Percentiles rank a stretch among this genome's conserved stretches.
Conservation (phyloP, 2,888 invertebrate genomes). For the Sarcophaga subvicina region DNA sequence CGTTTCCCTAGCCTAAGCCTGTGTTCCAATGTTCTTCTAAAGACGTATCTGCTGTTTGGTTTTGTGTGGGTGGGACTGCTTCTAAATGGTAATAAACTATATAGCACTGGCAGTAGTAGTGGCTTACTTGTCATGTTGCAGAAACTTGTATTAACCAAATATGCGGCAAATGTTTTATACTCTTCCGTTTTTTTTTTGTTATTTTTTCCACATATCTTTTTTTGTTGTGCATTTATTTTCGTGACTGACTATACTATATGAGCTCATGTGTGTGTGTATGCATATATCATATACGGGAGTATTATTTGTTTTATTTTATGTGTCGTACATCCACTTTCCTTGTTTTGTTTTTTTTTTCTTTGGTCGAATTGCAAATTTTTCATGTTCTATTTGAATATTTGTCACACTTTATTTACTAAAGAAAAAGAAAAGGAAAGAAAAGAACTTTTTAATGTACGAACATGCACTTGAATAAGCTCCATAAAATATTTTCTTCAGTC, state of each 20-base stretch:
- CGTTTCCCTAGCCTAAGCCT: background rate
- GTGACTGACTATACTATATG: background rate
- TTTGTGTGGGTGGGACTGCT: conserved; percentile 32
- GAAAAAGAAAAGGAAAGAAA: background rate
- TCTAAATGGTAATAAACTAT: conserved; percentile 63
- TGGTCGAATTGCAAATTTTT: conserved; percentile 49
- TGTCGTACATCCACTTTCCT: conserved; percentile 8
- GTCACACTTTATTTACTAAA: conserved; percentile 44
- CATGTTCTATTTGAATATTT: conserved; percentile 64
- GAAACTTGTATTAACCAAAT: conserved; percentile 65
- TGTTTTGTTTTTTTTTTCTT: conserved; percentile 26
- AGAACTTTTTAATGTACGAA: background rate
- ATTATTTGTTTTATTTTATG: conserved; percentile 25
- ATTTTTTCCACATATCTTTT: background rate
- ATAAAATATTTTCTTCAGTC: conserved; percentile 12
- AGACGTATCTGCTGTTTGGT: background rate
- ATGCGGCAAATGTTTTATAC: conserved; percentile 66
- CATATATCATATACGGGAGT: background rate
- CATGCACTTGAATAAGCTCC: background rate
- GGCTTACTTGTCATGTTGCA: conserved; percentile 67
- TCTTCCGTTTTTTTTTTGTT: background rate
- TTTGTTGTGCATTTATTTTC: background rate
- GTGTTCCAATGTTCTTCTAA: conserved; percentile 9
- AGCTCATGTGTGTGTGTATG: background rate
- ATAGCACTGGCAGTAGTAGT: conserved; percentile 47